These are phyloP conservation scores for Psephotus haematonotus DNA, from an alignment of 2,113 vertebrate genomes.

Conservation along the genomic window DNA sequence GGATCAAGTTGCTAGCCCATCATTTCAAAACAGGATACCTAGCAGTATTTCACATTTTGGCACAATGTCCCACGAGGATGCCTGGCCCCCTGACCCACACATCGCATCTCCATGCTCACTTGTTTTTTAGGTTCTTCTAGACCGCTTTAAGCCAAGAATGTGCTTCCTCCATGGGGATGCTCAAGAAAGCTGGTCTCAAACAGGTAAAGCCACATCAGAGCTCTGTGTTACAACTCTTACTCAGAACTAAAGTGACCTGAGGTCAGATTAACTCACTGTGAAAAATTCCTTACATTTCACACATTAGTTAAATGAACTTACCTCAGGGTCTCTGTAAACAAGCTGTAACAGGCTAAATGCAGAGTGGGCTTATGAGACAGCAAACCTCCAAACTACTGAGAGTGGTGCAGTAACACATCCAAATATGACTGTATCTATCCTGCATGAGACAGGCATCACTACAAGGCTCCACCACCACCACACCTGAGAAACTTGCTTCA, in stretches of 20 bases:
- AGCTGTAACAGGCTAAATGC: not conserved
- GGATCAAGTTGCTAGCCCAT: not conserved
- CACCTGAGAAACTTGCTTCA: not conserved
- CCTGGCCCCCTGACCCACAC: not conserved
- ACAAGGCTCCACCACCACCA: not conserved
- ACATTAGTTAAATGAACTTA: not conserved
- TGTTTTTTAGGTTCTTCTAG: not conserved
- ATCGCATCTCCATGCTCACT: not conserved
- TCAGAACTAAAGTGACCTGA: not conserved
- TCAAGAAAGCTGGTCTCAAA: not conserved
- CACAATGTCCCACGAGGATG: not conserved
- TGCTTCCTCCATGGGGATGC: not conserved
- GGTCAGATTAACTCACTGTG: not conserved
- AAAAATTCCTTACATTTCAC: not conserved
- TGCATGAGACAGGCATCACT: not conserved
- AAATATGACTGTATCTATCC: not conserved
- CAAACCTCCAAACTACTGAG: not conserved
- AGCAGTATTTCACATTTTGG: not conserved
- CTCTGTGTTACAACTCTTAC: not conserved
- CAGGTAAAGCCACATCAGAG: not conserved
- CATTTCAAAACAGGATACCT: not conserved
- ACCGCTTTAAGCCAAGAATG: not conserved
- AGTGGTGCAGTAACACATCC: not conserved
- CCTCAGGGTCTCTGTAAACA: not conserved
- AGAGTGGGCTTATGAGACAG: not conserved